Evolutionary conservation across 1,140 invertebrate species (phyloP).

Genomic region (Limonius californicus): DNA sequence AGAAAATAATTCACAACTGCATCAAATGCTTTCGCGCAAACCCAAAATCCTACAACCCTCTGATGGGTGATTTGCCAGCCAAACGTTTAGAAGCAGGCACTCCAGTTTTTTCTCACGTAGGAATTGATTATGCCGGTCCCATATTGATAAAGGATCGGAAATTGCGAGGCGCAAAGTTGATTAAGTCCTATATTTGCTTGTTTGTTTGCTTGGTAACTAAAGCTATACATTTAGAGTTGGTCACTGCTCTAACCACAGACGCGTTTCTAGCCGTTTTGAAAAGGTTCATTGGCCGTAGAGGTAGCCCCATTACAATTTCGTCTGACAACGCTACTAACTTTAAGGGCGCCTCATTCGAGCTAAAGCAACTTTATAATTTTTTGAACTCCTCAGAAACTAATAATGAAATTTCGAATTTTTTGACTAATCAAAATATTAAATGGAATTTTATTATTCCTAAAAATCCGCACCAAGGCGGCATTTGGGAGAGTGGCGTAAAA

Average conservation of each 20-base stretch:
- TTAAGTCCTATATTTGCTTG: background rate
- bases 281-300: background rate
- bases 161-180: background rate
- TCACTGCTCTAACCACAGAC: background rate
- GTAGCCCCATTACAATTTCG: background rate
- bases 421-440: background rate
- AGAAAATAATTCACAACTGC: background rate
- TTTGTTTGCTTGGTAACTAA: background rate
- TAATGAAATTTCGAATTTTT: background rate
- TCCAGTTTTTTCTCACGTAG: background rate
- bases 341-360: background rate
- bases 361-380: background rate
- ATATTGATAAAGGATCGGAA: background rate
- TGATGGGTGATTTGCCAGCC: background rate
- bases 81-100: background rate
- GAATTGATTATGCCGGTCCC: background rate
- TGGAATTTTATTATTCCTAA: background rate
- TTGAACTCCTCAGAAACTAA: background rate
- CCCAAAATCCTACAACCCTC: background rate
- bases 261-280: background rate
- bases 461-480: background rate
- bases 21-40: background rate
- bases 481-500: background rate
- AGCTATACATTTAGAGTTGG: background rate
- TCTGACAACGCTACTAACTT: constrained; percentile 2